These are phyloP conservation scores for Listronotus oregonensis DNA, from an alignment of 1,140 invertebrate species.

Conservation along the genomic window DNA sequence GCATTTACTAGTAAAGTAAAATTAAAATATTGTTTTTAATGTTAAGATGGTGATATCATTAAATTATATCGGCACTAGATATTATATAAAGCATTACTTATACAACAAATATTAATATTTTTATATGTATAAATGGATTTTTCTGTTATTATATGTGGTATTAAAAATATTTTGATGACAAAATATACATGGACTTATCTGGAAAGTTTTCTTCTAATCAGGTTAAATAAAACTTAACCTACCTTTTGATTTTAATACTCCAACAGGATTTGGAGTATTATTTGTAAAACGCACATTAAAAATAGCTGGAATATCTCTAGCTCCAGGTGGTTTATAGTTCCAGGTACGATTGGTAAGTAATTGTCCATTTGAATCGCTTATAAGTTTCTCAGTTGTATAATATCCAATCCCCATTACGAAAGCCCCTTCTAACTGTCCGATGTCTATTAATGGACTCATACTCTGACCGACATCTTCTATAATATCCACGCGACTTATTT, in stretches of 20 bases:
- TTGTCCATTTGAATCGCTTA: slow-evolving; percentile 71
- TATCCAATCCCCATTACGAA: slow-evolving; percentile 87
- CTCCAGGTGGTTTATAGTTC: slow-evolving; percentile 82
- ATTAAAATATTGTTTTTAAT: too few species aligned
- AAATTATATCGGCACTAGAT: too few species aligned
- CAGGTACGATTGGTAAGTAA: slow-evolving; percentile 76
- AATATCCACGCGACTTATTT: slow-evolving; percentile 71
- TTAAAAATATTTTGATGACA: too few species aligned
- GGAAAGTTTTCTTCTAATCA: too few species aligned
- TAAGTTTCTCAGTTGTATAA: slow-evolving; percentile 75
- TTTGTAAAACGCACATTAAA: slow-evolving; percentile 75
- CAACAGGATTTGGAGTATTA: slow-evolving; percentile 70
- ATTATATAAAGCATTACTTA: too few species aligned
- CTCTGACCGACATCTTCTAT: slow-evolving; percentile 77
- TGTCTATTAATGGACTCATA: slow-evolving; percentile 76
- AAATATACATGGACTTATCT: too few species aligned
- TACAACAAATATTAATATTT: too few species aligned
- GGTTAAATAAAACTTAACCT: too few species aligned
- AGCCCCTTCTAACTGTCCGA: slow-evolving; percentile 86
- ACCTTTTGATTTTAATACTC: slow-evolving; percentile 76
- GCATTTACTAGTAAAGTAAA: too few species aligned
- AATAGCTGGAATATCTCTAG: slow-evolving; percentile 85
- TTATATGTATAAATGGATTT: too few species aligned
- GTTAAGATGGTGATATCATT: too few species aligned
- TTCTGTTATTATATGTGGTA: too few species aligned